These are phyloP conservation scores for Acanthochromis polyacanthus DNA, from an alignment of 2,113 vertebrate species.

Conservation along the genomic window DNA sequence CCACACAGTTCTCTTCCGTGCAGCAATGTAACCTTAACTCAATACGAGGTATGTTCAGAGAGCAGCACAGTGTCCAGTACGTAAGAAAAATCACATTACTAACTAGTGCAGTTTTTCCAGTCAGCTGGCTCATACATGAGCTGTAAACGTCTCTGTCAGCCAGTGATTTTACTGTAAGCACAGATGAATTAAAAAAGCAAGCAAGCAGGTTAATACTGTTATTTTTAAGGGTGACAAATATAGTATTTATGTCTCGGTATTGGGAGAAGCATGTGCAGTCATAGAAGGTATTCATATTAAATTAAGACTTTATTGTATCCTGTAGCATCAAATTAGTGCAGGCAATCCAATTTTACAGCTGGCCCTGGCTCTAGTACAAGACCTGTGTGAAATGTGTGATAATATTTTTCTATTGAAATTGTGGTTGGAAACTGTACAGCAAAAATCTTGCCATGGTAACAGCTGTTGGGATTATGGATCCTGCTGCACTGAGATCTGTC, in stretches of 20 bases:
- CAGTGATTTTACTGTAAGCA: conserved; percentile 11
- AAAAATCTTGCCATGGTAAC: conserved; percentile 57
- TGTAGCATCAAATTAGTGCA: conserved; percentile 34
- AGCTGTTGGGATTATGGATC: conserved; percentile 70
- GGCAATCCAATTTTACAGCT: conserved; percentile 41
- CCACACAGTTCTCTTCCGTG: conserved; percentile 57
- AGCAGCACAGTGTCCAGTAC: background rate
- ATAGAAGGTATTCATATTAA: conserved; percentile 23
- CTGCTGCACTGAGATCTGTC: conserved; percentile 67
- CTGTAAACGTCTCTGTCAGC: background rate
- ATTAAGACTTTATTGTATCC: conserved; percentile 22
- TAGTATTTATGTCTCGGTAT: conserved; percentile 17
- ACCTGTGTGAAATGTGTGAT: conserved; percentile 52
- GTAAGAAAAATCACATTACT: conserved; percentile 34
- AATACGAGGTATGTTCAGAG: background rate
- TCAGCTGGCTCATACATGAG: conserved; percentile 44
- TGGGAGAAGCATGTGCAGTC: conserved; percentile 1
- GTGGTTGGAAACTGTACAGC: conserved; percentile 54
- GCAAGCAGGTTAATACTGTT: no score
- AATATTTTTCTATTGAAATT: conserved; percentile 59
- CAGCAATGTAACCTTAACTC: conserved; percentile 45
- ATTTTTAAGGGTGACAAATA: conserved; percentile 43
- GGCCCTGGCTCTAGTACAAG: conserved; percentile 20
- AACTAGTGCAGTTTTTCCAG: conserved; percentile 40
- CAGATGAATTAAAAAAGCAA: conserved; percentile 19